Base-by-base conservation (phyloP, 2,797 vertebrate genomes). In the Balearica regulorum region DNA sequence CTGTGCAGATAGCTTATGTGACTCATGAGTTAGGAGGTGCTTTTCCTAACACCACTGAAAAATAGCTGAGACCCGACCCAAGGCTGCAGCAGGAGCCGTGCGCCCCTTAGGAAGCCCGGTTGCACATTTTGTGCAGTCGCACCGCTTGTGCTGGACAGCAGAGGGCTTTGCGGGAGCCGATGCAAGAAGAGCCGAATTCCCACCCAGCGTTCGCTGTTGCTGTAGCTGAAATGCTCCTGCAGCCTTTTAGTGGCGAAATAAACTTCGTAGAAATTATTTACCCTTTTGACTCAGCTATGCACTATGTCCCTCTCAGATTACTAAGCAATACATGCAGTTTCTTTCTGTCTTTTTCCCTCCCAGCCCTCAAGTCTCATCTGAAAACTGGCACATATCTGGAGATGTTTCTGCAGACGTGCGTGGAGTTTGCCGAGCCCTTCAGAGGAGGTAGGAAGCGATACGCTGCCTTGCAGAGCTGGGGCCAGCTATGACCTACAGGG, bases 281-380 rank as follows among this genome's bases (percentile, higher is more conserved):
- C 4, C 19, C 24, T 73, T 77, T 80, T 73, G 43, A 9, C 35
- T 58, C 35, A 12, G 31, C 68, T 53, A 3, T 1, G 0, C 0
- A 0, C 3, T 7, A 6, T 3, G 0, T 16, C 14, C 15, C 12
- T 65, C 33, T 60, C 25, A 54, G 13, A 22, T 57, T 58, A 35
- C 26, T 26, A 44, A 77, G 13, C 7, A 11, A 19, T 48, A 25
- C 0, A 5, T 6, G 4, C 2, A 19, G 17, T 31, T 75, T 61
- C 37, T 57, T 58, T 70, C 20, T 33, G 6, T 43, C 43, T 25
- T 49, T 31, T 54, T 20, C 7, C 25, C 31, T 28, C 6, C 39
- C 28, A 49, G 0, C 8, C 44, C 13, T 44, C 19, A 37, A 9
- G 13, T 89, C 46, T 25, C 18, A 8, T 64, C 61, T 65, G 35